These are phyloP conservation scores for Lophochroa leadbeateri DNA, from an alignment of 2,113 vertebrate genomes.

Conservation along the genomic window DNA sequence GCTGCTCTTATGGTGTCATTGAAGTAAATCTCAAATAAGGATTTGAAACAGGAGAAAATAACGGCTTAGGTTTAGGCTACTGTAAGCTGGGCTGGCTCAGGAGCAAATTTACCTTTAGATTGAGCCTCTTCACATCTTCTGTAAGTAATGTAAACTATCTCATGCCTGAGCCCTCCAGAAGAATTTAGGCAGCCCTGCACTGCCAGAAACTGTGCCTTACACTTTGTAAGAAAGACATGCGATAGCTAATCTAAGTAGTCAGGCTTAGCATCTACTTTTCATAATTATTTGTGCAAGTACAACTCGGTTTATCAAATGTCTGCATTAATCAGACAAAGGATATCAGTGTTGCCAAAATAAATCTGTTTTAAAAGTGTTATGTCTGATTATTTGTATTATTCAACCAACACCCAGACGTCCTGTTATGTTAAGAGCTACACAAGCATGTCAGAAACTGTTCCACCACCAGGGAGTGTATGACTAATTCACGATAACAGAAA, in stretches of 20 bases:
- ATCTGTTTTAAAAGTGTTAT: slow-evolving; percentile 6
- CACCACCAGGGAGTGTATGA: slow-evolving; percentile 15
- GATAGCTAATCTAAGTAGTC: slow-evolving; percentile 23
- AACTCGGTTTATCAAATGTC: slow-evolving; percentile 45
- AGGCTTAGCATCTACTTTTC: slow-evolving; percentile 10
- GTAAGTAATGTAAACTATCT: slow-evolving; percentile 41
- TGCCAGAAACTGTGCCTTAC: not conserved
- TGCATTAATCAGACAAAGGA: slow-evolving; percentile 22
- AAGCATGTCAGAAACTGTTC: not conserved
- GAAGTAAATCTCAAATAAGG: not conserved
- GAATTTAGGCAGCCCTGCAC: not conserved
- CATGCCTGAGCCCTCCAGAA: not conserved
- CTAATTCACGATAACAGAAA: slow-evolving; percentile 8
- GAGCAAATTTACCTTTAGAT: slow-evolving; percentile 42
- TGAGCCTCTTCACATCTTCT: slow-evolving; percentile 34
- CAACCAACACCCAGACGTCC: slow-evolving; percentile 37
- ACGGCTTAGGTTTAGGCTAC: slow-evolving; percentile 11
- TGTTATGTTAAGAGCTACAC: slow-evolving; percentile 29
- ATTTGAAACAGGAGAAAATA: slow-evolving; percentile 34
- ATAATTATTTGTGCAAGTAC: slow-evolving; percentile 26
- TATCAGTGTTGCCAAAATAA: slow-evolving; percentile 55
- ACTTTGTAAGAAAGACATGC: not conserved
- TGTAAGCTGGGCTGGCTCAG: not conserved
- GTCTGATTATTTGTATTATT: slow-evolving; percentile 46
- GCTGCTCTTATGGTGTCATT: not conserved